Percentiles rank a stretch among this genome's conserved stretches.
phyloP scores from a whole-genome alignment of 2,113 vertebrate genomes.

The Sylvia atricapilla region DNA sequence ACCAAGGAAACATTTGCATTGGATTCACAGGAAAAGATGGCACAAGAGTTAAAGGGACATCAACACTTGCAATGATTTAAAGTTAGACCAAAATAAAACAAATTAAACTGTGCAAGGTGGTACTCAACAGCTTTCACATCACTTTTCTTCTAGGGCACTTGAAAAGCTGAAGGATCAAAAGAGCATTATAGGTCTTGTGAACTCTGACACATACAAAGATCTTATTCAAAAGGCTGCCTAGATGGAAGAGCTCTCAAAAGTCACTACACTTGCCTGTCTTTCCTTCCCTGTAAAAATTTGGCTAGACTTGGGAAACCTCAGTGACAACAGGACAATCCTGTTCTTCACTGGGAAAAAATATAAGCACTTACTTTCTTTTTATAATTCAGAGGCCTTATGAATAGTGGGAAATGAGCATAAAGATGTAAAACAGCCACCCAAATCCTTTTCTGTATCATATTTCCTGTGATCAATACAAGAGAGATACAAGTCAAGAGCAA shows the following conservation, averaged over 20 bases:
- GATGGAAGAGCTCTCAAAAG: background rate
- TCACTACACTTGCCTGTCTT: background rate
- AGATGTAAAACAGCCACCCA: background rate
- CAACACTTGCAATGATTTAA: background rate
- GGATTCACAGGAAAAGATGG: background rate
- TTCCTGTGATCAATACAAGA: background rate
- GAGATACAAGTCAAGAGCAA: background rate
- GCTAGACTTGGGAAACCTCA: background rate
- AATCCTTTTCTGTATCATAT: background rate
- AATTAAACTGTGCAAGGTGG: background rate
- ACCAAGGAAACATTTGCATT: background rate
- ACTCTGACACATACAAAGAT: background rate
- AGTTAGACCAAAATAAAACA: background rate
- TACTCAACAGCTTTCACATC: background rate
- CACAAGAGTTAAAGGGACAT: background rate
- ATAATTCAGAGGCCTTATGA: background rate
- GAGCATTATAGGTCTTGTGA: background rate
- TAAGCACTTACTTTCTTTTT: background rate
- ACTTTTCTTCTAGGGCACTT: background rate
- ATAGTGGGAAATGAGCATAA: background rate
- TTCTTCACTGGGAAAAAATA: background rate
- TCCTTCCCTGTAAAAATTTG: background rate
- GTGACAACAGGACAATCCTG: background rate
- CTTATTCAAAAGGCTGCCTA: background rate
- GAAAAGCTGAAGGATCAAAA: background rate